These are phyloP conservation scores for Desmodus rotundus DNA, from an alignment of 2,113 vertebrate genomes.

Conservation along the genomic window DNA sequence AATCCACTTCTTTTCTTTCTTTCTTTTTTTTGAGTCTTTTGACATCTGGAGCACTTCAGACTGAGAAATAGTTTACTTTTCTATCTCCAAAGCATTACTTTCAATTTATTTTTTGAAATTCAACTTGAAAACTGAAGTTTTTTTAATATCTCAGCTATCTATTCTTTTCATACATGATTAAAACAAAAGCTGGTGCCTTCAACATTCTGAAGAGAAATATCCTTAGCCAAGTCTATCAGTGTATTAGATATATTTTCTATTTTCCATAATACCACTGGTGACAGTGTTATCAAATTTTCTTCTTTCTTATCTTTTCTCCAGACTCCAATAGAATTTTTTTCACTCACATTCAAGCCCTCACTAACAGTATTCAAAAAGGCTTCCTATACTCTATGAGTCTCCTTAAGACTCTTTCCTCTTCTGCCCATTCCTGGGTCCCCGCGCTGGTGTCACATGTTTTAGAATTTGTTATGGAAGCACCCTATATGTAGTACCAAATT, in stretches of 20 bases:
- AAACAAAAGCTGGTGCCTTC: not conserved
- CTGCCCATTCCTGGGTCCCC: not conserved
- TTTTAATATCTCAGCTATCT: not conserved
- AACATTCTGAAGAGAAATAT: not conserved
- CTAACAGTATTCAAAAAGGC: not conserved
- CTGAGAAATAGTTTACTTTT: constrained; percentile 12
- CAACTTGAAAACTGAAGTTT: not conserved
- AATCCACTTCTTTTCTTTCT: not conserved
- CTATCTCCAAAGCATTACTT: not conserved
- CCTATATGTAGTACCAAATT: not conserved
- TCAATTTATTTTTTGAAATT: constrained; percentile 6
- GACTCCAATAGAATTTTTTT: not conserved
- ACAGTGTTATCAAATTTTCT: not conserved
- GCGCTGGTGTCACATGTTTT: not conserved
- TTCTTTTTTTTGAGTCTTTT: not conserved
- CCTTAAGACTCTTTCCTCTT: not conserved
- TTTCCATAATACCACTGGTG: not conserved
- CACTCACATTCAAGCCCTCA: not conserved
- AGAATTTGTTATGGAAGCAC: not conserved
- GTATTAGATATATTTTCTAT: not conserved
- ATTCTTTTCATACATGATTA: not conserved
- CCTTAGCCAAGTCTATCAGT: not conserved
- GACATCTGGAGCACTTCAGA: not conserved
- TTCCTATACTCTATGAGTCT: not conserved
- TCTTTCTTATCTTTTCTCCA: not conserved